Evolutionary conservation across 2,888 invertebrate genomes (phyloP), one percentile per base, ranked within the genome.

Genomic region (Fissipunctia ypsillon): DNA sequence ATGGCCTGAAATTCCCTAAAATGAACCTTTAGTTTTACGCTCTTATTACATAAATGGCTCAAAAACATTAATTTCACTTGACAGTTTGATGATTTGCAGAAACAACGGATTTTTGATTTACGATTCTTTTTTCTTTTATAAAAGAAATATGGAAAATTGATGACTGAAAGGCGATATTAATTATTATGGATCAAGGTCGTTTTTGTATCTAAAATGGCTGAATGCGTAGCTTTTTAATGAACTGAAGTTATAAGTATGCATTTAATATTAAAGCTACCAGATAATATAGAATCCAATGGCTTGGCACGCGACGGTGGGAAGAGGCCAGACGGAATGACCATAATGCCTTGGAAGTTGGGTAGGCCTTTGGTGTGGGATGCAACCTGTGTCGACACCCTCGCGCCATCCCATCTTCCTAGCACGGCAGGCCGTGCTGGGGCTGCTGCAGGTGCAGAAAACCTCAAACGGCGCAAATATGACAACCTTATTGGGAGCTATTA

Each of bases 81-180:
- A 63, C 84, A 73, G 65, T 54, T 61, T 28, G 61, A 71, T 76
- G 84, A 84, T 83, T 83, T 66, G 59, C 71, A 73, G 65, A 74
- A 84, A 74, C 38, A 80, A 78, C 35, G 31, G 60, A 69, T 54
- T 63, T 76, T 56, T 67, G 59, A 82, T 74, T 72, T 31, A 69
- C 31, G 31, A 59, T 43, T 43, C 3, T 19, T n/a, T 60, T 65
- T 73, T 43, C 14, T 45, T 69, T 54, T 35, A 19, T 50, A 14
- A 60, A 61, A 52, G 41, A 68, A 76, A 25, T 69, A 50, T 63
- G 28, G 28, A 68, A 67, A 70, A 67, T 45, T 35, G 0, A 59
- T 38, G 31, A 2, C 6, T 14, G 14, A 1, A 9, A 38, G 22
- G 67, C n/a, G 16, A 25, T 56, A 59, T 54, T 48, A 61, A 43